Evolutionary conservation across 2,797 vertebrate genomes (phyloP), one percentile per base, ranked within the genome.

Genomic region (Eulemur albifrons): DNA sequence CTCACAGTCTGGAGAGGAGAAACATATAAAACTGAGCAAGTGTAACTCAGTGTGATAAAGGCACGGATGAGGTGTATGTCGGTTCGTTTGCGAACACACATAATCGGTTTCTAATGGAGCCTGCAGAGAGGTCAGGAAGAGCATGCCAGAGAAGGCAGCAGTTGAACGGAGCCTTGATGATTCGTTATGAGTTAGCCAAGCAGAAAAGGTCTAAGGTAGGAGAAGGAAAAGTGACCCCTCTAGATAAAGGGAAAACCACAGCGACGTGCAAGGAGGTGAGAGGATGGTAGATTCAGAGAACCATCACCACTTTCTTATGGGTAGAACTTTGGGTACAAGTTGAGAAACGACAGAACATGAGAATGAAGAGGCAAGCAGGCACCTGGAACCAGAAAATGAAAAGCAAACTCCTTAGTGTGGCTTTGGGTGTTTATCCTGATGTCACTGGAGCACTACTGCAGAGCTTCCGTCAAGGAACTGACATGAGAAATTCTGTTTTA

Each of bases 401-500:
- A 88, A 61, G 18, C 15, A 6, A 73, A 90, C 14, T 72, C 76
- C 25, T 82, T 38, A 21, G 61, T 0, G 0, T 50, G 50, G 92
- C 15, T 93, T 48, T 76, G 72, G 67, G 61, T 15, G 86, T 84
- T 75, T 27, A 40, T 82, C 61, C 59, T 38, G 15, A 61, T 75
- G 32, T 77, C 45, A 88, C 18, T 38, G 18, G 38, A 75, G 54
- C 6, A 11, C 61, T 48, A 48, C 1, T 32, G 8, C 40, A 69
- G 45, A 67, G 18, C 52, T 75, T 67, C 63, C 32, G 76, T 50
- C 43, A 76, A 63, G n/a, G 12, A 94, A 87, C 7, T 63, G 76
- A 50, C 50, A 20, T 45, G 70, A 92, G 38, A 90, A 85, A 92
- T 92, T 90, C 92, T 69, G 27, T 73, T 69, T 50, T 77, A 81